Conservation (phyloP, 2,113 vertebrate genomes). For the Chelonoidis abingdonii region DNA sequence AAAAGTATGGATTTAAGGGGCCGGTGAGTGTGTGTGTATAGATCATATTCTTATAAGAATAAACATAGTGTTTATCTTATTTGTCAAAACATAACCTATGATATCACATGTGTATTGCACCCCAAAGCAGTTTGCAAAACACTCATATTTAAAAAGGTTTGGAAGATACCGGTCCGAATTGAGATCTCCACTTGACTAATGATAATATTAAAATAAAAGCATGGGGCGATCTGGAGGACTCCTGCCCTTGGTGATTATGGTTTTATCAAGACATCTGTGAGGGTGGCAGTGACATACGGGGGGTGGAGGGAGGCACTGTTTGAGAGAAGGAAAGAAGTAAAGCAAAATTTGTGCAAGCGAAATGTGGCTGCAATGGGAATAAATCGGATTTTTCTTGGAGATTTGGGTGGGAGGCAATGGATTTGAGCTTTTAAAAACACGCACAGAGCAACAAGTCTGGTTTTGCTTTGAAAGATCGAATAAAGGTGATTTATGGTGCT, state of each 20-base stretch:
- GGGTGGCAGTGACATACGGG: not conserved
- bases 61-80: not conserved
- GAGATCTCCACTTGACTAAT: not conserved
- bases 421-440: not conserved
- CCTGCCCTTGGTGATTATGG: not conserved
- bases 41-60: fast-evolving
- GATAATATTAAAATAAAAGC: not conserved
- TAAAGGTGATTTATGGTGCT: conserved; percentile 1
- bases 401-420: not conserved
- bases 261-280: not conserved
- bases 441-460: conserved; percentile 46
- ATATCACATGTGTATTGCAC: not conserved
- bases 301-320: not conserved
- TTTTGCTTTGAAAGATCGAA: not conserved
- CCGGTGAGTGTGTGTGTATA: not conserved
- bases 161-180: fast-evolving
- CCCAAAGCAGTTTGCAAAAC: not conserved
- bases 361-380: not conserved
- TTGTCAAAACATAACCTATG: not conserved
- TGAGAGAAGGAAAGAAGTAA: not conserved
- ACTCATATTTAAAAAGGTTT: not conserved
- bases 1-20: not conserved
- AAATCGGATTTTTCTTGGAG: not conserved
- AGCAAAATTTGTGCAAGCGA: not conserved
- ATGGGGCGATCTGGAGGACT: not conserved